Conservation (phyloP, 2,113 vertebrate genomes). For the human region GRCh38 chr19:4394501-4395000, state of each 20-base stretch:
- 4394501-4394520: background rate
- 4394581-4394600: background rate
- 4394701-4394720: background rate
- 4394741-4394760: background rate
- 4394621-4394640: background rate
- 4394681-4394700: background rate
- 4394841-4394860: background rate
- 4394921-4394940: background rate
- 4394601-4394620: background rate
- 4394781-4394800: background rate
- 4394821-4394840: background rate
- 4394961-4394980: background rate
- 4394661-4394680: background rate
- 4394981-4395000: background rate
- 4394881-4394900: background rate
- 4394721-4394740: background rate
- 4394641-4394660: background rate
- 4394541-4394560: background rate
- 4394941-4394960: background rate
- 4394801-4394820: background rate
- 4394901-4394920: background rate
- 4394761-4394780: background rate
- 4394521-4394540: background rate
- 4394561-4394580: background rate
- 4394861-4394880: background rate